A percentile compares a stretch with the other conserved stretches of the same genome.
These are phyloP conservation scores for Trichoplusia ni DNA, from an alignment of 1,140 invertebrate genomes.

Conservation along the genomic window DNA sequence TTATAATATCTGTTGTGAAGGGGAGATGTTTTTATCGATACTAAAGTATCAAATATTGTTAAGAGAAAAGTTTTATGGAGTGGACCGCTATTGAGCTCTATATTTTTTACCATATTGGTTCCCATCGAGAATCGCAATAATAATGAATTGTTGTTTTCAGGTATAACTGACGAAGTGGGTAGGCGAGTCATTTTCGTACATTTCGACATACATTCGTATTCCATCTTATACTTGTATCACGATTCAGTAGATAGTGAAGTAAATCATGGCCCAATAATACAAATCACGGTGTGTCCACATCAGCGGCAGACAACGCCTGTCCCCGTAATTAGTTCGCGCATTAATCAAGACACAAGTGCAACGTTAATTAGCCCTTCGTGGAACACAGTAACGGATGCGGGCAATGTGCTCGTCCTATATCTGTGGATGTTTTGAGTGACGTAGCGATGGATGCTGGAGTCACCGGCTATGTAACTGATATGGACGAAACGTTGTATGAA, in stretches of 20 bases:
- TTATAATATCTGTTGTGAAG: conserved; percentile 63
- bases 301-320: conserved; percentile 13
- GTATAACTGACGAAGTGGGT: too few relatives aligned
- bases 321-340: conserved; percentile 36
- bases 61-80: conserved; percentile 21
- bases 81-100: neutral
- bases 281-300: conserved; percentile 20
- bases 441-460: neutral
- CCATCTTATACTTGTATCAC: neutral
- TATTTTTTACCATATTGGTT: too few relatives aligned
- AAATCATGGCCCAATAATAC: conserved; percentile 17
- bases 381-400: conserved; percentile 20
- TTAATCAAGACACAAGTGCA: conserved; percentile 33
- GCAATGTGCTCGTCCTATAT: conserved; percentile 1
- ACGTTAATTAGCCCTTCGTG: conserved; percentile 28
- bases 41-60: conserved; percentile 34
- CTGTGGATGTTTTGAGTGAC: neutral
- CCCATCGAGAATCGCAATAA: too few relatives aligned
- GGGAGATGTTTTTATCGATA: conserved; percentile 49
- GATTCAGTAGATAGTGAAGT: neutral
- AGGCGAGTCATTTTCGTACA: too few relatives aligned
- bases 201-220: too few relatives aligned
- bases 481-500: too few relatives aligned
- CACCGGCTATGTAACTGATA: too few relatives aligned
- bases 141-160: too few relatives aligned